These are phyloP conservation scores for Cryptoblepharus egeriae DNA, from an alignment of 2,797 vertebrate genomes.

Conservation along the genomic window DNA sequence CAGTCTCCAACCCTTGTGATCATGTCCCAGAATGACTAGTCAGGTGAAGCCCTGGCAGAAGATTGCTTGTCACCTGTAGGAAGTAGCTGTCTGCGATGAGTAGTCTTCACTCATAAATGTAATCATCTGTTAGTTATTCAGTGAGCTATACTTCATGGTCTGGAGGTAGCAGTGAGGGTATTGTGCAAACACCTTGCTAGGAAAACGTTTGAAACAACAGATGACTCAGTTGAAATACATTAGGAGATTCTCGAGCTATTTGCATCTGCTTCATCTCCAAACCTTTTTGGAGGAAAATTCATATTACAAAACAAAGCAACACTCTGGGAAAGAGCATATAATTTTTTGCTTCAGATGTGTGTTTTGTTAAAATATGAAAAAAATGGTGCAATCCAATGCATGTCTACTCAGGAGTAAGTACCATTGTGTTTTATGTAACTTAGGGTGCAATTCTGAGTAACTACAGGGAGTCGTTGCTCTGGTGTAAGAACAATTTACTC, in stretches of 20 bases:
- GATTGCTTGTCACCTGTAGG: constrained; percentile 85
- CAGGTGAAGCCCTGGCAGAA: constrained; percentile 87
- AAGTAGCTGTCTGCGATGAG: constrained; percentile 81
- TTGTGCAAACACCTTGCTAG: constrained; percentile 64
- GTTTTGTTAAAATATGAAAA: constrained; percentile 43
- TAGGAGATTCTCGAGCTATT: background rate
- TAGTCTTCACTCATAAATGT: constrained; percentile 82
- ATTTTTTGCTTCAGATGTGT: constrained; percentile 39
- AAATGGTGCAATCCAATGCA: too few relatives aligned
- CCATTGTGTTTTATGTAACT: too few relatives aligned
- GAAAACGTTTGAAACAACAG: constrained; percentile 66
- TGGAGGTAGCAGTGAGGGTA: constrained; percentile 66
- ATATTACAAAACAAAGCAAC: constrained; percentile 21
- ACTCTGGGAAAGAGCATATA: constrained; percentile 44
- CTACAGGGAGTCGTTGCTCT: too few relatives aligned
- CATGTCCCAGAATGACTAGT: constrained; percentile 86
- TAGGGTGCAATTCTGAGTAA: too few relatives aligned
- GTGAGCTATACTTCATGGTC: constrained; percentile 75
- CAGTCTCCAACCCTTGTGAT: constrained; percentile 91
- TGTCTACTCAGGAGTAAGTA: too few relatives aligned
- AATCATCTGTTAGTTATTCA: constrained; percentile 85
- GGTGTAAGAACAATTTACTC: too few relatives aligned
- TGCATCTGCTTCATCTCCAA: constrained; percentile 53
- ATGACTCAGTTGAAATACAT: constrained; percentile 29
- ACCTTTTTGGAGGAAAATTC: constrained; percentile 49